Percentiles rank a stretch among this genome's conserved stretches.
Evolutionary conservation across 2,888 invertebrate genomes (phyloP).

Genomic region (Mesoligia furuncula): DNA sequence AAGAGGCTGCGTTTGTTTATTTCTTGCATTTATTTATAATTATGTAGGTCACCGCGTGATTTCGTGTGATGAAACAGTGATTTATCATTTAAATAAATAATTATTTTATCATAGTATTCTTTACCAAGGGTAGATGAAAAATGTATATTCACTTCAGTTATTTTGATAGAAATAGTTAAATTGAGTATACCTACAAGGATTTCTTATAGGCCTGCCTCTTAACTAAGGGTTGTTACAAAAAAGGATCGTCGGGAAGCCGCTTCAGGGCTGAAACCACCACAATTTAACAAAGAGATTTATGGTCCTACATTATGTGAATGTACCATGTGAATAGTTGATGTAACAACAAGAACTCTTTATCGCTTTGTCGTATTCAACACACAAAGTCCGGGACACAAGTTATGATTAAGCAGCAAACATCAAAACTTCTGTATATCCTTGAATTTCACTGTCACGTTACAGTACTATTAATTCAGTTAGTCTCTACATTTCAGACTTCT

Average conservation of each 20-base stretch:
- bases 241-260: constrained; percentile 31
- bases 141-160: not conserved
- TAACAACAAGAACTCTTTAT: constrained; percentile 12
- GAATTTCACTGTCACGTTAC: constrained; percentile 65
- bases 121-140: not conserved
- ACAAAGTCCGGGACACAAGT: constrained; percentile 16
- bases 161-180: constrained; percentile 9
- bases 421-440: constrained; percentile 51
- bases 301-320: constrained; percentile 1
- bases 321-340: constrained; percentile 6
- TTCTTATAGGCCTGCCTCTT: constrained; percentile 32
- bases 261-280: constrained; percentile 20
- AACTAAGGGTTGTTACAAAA: constrained; percentile 49
- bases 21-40: constrained; percentile 57
- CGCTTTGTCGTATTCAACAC: constrained; percentile 18
- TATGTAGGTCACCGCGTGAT: constrained; percentile 46
- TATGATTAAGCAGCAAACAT: constrained; percentile 45
- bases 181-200: constrained; percentile 34
- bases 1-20: constrained; percentile 62
- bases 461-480: constrained; percentile 57
- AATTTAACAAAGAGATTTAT: constrained; percentile 43
- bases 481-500: constrained; percentile 54
- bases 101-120: constrained; percentile 9
- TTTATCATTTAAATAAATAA: constrained; percentile 30
- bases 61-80: constrained; percentile 37